Percentiles rank a stretch among this genome's conserved stretches.
Evolutionary conservation across 30 jellyfish, hydroid and myxozoan species (phyloP).

Genomic region (Catostylus mosaicus): DNA sequence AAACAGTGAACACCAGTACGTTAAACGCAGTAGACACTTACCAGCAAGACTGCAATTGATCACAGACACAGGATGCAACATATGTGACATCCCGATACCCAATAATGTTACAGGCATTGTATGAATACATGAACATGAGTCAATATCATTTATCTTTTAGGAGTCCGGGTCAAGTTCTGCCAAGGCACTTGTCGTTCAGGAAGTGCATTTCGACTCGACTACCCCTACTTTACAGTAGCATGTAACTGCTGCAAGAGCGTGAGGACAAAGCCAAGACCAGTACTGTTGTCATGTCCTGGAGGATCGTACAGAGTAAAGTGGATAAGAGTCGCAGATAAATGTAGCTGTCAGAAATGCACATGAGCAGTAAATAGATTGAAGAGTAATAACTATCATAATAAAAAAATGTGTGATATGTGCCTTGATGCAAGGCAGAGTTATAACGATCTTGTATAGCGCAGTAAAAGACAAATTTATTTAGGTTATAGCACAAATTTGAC

Average conservation of each 20-base stretch:
- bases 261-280: constrained; percentile 17
- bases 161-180: constrained; percentile 57
- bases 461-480: no score
- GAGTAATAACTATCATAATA: no score
- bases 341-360: constrained; percentile 46
- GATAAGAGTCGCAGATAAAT: constrained; percentile 35
- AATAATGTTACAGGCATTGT: no score
- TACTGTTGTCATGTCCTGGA: constrained; percentile 54
- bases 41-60: no score
- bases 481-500: background rate
- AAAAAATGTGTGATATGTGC: background rate
- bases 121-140: no score
- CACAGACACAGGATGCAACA: no score
- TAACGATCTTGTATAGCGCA: background rate
- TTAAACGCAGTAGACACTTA: no score
- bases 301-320: constrained; percentile 23
- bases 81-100: no score
- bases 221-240: constrained; percentile 54
- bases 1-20: no score
- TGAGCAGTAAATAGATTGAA: background rate
- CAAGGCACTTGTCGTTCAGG: constrained; percentile 86
- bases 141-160: constrained; percentile 35
- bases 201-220: constrained; percentile 39
- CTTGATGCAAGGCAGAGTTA: background rate
- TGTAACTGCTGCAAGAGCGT: constrained; percentile 70